Evolutionary conservation across 2,113 vertebrate species (phyloP).

Genomic region (Cinclus cinclus): DNA sequence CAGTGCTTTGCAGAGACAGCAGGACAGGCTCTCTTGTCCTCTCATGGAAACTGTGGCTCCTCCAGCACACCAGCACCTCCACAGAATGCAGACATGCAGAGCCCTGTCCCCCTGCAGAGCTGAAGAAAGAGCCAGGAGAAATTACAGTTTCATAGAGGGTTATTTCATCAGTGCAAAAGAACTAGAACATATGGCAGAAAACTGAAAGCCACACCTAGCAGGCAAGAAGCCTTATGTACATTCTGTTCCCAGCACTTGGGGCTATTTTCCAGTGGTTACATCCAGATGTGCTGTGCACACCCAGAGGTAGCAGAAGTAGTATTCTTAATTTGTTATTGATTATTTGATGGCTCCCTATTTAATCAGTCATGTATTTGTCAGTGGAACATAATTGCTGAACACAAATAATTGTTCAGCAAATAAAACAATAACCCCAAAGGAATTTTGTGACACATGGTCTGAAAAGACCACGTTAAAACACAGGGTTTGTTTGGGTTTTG

Average conservation of each 20-base stretch:
- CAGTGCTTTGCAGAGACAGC: not conserved
- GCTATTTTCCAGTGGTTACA: not conserved
- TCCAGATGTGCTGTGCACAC: not conserved
- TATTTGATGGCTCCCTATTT: not conserved
- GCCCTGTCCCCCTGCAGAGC: not conserved
- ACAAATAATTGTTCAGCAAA: not conserved
- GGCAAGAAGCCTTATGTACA: fast-evolving
- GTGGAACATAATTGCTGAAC: not conserved
- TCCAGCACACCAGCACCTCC: not conserved
- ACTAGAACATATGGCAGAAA: not conserved
- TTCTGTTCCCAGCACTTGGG: not conserved
- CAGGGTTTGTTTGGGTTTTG: not conserved
- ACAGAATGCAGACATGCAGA: not conserved
- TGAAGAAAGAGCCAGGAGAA: not conserved
- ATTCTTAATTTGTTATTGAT: not conserved
- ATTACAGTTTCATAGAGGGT: fast-evolving
- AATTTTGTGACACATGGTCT: not conserved
- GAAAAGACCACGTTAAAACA: not conserved
- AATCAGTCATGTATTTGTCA: not conserved
- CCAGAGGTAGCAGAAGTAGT: not conserved
- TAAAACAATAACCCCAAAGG: not conserved
- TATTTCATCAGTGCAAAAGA: not conserved
- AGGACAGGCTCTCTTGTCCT: not conserved
- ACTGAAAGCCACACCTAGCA: not conserved
- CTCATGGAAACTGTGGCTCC: not conserved